Evolutionary conservation across 1,140 invertebrate genomes (phyloP), one percentile per base, ranked within the genome.

Genomic region (Stegodyphus mimosarum): DNA sequence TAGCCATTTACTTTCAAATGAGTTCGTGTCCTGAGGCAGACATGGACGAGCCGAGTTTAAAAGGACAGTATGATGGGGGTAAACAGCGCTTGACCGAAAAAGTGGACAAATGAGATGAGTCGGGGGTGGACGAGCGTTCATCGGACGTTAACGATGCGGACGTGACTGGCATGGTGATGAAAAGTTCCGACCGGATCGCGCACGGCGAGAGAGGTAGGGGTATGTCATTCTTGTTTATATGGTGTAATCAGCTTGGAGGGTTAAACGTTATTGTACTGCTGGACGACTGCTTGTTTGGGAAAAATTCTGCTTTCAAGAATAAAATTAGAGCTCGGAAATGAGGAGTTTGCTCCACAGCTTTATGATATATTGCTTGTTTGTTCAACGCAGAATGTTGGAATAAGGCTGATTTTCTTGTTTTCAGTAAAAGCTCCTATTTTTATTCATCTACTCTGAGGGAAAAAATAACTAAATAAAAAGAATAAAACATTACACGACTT

Each of bases 81-180:
- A 53, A 63, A 50, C 74, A 53, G n/a, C 64, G 77, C 49, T 79
- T 79, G 77, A 79, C 77, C 77, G 77, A 70, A 69, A 79, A 79
- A 70, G 50, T 79, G 77, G 77, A 79, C 77, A 79, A 53, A 63
- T 63, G 74, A 63, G 49, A 48, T 49, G 74, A 63, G 55, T 49
- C 67, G 77, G 66, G 77, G 77, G 77, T 69, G 77, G 66, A 53
- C 51, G n/a, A 15, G 55, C 15, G 55, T 60, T 60, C 55, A 15
- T 60, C 55, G 55, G 15, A 15, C 9, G 55, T 15, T 52, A 79
- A 79, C 77, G 77, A 55, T 15, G 18, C 51, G 18, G n/a, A 79
- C 77, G 77, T 79, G 77, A 79, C 77, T 49, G 50, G 77, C 51
- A 48, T 79, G 9, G 33, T 33, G 33, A 33, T 33, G 33, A 33